These are phyloP conservation scores for Actias luna DNA, from an alignment of 2,888 invertebrate genomes.

Conservation along the genomic window DNA sequence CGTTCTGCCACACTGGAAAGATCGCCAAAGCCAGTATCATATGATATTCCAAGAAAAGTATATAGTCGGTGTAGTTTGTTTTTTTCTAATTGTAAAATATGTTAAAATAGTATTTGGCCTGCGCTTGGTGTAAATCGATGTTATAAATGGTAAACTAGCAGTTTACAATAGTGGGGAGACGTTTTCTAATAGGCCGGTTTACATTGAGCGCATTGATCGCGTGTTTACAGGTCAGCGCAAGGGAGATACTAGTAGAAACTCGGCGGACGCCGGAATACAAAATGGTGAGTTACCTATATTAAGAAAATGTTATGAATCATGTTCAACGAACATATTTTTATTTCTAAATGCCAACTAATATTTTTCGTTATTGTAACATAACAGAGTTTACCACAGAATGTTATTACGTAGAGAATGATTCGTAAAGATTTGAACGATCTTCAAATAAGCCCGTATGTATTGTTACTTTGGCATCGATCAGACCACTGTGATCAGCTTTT, in stretches of 20 bases:
- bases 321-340: constrained; percentile 28
- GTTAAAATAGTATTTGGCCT: constrained; percentile 20
- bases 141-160: constrained; percentile 38
- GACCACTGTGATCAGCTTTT: constrained; percentile 26
- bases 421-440: background rate
- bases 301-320: constrained; percentile 36
- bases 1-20: background rate
- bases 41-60: background rate
- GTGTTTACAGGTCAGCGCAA: constrained; percentile 78
- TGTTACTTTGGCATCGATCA: constrained; percentile 49
- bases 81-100: background rate
- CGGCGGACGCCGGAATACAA: constrained; percentile 73
- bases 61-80: constrained; percentile 25
- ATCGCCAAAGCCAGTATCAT: no score
- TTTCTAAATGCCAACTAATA: background rate
- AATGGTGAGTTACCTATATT: constrained; percentile 61
- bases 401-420: background rate
- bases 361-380: background rate
- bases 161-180: constrained; percentile 41
- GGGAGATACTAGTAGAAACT: constrained; percentile 77
- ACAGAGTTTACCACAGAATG: background rate
- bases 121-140: constrained; percentile 25
- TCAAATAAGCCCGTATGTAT: background rate
- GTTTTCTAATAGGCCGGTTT: constrained; percentile 58
- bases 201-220: constrained; percentile 73